phyloP scores from a whole-genome alignment of 2,888 invertebrate species.

The Mythimna vitellina region DNA sequence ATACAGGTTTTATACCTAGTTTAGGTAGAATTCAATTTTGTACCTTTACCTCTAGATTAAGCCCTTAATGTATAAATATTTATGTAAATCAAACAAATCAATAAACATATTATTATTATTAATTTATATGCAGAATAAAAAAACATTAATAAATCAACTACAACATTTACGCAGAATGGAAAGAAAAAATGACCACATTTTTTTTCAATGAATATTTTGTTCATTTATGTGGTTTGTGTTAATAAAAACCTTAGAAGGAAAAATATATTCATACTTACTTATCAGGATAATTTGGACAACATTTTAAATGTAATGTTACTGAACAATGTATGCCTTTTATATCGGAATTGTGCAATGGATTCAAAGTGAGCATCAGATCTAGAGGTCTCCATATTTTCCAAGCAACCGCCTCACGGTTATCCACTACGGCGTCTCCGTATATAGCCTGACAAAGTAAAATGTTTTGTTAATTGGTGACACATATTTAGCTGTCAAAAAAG shows the following conservation, averaged over 20 bases:
- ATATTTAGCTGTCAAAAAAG: background rate
- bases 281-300: slow-evolving; percentile 95
- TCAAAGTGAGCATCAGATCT: slow-evolving; percentile 93
- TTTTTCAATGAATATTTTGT: no score
- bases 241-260: background rate
- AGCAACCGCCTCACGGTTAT: slow-evolving; percentile 91
- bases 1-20: no score
- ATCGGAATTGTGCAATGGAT: slow-evolving; percentile 94
- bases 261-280: slow-evolving; percentile 89
- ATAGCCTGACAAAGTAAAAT: slow-evolving; percentile 91
- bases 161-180: no score
- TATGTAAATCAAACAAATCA: no score
- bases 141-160: no score
- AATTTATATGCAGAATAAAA: no score
- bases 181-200: no score
- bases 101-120: no score
- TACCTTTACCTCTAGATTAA: no score
- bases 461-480: background rate
- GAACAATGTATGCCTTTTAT: slow-evolving; percentile 93
- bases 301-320: slow-evolving; percentile 94
- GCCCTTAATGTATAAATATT: no score
- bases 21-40: no score
- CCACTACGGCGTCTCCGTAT: slow-evolving; percentile 93
- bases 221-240: no score
- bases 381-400: slow-evolving; percentile 94